Evolutionary conservation across 1,140 invertebrate species (phyloP), one percentile per base, ranked within the genome.

Genomic region (Drosophila pseudoananassae): DNA sequence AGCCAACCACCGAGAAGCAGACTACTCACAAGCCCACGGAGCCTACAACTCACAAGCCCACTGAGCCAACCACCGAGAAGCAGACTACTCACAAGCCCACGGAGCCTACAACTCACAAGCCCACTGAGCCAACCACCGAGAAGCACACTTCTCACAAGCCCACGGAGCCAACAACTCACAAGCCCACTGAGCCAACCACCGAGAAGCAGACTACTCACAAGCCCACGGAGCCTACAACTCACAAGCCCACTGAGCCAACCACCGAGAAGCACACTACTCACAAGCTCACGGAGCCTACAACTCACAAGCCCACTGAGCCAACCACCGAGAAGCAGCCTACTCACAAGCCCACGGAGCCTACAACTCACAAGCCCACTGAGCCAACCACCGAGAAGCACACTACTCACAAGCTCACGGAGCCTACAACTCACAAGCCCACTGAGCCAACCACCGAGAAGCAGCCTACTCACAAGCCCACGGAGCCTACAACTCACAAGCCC

Each of bases 401-500:
- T 1, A 60, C 58, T 1, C 7, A 25, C 9, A 36, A 43, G 10
- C 14, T 38, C 0, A 20, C 20, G 1, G 20, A 20, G 20, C 20
- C 20, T 29, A 61, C 50, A 1, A 61, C 58, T 5, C 4, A 10
- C 0, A 52, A 40, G 12, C 15, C 58, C 0, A 33, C 59, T 12
- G n/a, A 31, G 9, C 38, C 58, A 12, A 14, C 47, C 0, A 38
- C 36, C 36, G 8, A 38, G 25, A 29, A 3, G 10, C 47, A n/a
- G 4, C 17, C 40, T 14, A 6, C 0, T 1, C 27, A 12, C 9
- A 59, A 49, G 0, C 27, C 64, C 3, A 3, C 36, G 27, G 15
- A 51, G 46, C n/a, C 63, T 9, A 53, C 56, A 3, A 52, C 53
- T 15, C 12, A 23, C 4, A 40, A 51, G 14, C 49, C 58, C 0